Evolutionary conservation across 2,888 invertebrate genomes (phyloP).

Genomic region (Hypercompe scribonia): DNA sequence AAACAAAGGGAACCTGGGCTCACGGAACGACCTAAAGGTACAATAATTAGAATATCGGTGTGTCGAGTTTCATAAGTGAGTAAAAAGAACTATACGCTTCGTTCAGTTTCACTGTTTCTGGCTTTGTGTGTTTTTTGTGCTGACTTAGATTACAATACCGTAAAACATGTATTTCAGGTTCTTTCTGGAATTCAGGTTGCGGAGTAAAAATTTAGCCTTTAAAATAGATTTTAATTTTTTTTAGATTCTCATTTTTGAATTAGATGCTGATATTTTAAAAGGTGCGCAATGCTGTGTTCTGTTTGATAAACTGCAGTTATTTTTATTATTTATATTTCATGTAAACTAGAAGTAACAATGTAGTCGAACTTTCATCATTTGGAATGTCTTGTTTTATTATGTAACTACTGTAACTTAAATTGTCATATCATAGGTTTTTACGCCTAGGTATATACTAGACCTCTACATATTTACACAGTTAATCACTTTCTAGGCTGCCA

Average conservation of each 20-base stretch:
- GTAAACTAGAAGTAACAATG: too few relatives aligned
- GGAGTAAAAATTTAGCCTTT: background rate
- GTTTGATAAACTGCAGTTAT: too few relatives aligned
- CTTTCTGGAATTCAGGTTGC: background rate
- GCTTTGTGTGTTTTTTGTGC: constrained; percentile 34
- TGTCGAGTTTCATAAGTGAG: constrained; percentile 49
- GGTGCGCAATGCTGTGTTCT: too few relatives aligned
- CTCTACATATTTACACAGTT: too few relatives aligned
- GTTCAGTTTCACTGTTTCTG: constrained; percentile 32
- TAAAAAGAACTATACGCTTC: constrained; percentile 38
- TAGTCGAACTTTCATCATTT: too few relatives aligned
- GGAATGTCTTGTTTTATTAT: background rate
- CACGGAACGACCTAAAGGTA: constrained; percentile 57
- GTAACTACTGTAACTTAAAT: background rate
- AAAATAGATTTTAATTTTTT: background rate
- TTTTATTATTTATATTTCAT: too few relatives aligned
- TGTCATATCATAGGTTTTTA: background rate
- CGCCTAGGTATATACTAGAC: too few relatives aligned
- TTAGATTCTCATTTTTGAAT: background rate
- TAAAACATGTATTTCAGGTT: background rate
- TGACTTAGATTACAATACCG: constrained; percentile 26
- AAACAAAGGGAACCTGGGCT: constrained; percentile 55
- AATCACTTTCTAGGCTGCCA: too few relatives aligned
- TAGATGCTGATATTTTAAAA: too few relatives aligned
- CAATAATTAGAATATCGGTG: constrained; percentile 63